Conservation (phyloP, 2,113 vertebrate genomes). For the Hydrolagus affinis region DNA sequence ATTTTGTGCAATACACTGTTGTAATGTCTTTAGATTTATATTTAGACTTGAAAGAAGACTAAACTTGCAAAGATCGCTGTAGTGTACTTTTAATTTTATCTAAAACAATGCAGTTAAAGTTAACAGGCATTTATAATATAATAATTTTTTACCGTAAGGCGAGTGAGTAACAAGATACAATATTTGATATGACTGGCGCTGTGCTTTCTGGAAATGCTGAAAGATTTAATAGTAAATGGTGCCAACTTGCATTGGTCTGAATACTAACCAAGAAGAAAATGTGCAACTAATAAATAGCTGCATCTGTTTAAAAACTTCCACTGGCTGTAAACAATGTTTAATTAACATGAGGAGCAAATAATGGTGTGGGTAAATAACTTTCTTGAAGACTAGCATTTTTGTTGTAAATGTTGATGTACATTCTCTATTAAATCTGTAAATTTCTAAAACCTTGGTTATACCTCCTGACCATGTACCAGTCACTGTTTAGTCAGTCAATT, state of each 20-base stretch:
- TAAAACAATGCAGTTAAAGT: neutral
- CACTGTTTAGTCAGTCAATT: neutral
- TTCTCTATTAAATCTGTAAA: neutral
- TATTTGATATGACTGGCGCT: too few species aligned
- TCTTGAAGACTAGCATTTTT: neutral
- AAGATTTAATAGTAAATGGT: neutral
- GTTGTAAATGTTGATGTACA: neutral
- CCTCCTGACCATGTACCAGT: neutral
- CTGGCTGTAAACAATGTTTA: neutral
- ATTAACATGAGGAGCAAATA: neutral
- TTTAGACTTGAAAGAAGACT: neutral
- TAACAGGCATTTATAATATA: neutral
- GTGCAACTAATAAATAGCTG: neutral
- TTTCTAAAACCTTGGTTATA: neutral
- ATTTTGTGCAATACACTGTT: constrained; percentile 16
- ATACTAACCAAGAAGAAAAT: neutral
- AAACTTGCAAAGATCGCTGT: neutral
- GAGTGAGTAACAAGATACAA: too few species aligned
- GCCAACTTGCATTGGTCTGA: neutral
- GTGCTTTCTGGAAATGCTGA: neutral
- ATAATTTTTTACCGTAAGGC: neutral
- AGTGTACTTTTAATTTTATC: neutral
- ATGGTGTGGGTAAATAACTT: neutral
- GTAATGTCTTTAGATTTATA: neutral
- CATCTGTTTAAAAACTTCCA: neutral